A percentile compares a stretch with the other conserved stretches of the same genome.
Evolutionary conservation across 2,888 invertebrate genomes (phyloP).

Genomic region (Ephialtes manifestator): DNA sequence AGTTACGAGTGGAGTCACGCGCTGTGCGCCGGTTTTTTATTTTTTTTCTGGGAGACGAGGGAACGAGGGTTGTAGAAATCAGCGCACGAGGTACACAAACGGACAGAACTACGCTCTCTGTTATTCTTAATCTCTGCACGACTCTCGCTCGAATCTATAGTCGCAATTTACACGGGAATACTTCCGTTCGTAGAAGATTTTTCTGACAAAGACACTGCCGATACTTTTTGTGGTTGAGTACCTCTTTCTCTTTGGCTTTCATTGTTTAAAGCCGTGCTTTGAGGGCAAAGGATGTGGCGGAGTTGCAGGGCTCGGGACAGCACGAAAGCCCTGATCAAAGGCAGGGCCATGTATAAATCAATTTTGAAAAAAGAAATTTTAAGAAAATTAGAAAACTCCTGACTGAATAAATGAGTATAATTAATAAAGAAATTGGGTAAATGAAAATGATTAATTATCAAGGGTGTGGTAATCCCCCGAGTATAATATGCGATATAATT

Average conservation of each 20-base stretch:
- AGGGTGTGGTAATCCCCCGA: too few species aligned
- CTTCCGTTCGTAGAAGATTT: slow-evolving; percentile 35
- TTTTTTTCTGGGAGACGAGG: slow-evolving; percentile 20
- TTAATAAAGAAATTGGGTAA: too few species aligned
- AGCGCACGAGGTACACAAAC: background rate
- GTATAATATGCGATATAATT: too few species aligned
- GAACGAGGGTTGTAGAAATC: slow-evolving; percentile 14
- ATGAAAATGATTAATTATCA: too few species aligned
- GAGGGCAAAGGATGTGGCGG: background rate
- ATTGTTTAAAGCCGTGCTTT: background rate
- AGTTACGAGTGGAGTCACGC: slow-evolving; percentile 57
- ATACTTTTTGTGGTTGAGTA: background rate
- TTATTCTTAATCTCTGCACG: slow-evolving; percentile 54
- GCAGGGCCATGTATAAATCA: too few species aligned
- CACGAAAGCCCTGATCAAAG: slow-evolving; percentile 20
- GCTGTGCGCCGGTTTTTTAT: background rate
- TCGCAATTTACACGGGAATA: slow-evolving; percentile 21
- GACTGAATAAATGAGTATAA: too few species aligned
- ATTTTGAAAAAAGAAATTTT: too few species aligned
- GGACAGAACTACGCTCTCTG: background rate
- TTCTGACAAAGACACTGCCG: slow-evolving; percentile 11
- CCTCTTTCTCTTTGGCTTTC: background rate
- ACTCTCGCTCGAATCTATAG: background rate
- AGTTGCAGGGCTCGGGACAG: background rate
- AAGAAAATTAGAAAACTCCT: too few species aligned